phyloP scores from a whole-genome alignment of 2,113 vertebrate genomes.

The Cynopterus brachyotis region DNA sequence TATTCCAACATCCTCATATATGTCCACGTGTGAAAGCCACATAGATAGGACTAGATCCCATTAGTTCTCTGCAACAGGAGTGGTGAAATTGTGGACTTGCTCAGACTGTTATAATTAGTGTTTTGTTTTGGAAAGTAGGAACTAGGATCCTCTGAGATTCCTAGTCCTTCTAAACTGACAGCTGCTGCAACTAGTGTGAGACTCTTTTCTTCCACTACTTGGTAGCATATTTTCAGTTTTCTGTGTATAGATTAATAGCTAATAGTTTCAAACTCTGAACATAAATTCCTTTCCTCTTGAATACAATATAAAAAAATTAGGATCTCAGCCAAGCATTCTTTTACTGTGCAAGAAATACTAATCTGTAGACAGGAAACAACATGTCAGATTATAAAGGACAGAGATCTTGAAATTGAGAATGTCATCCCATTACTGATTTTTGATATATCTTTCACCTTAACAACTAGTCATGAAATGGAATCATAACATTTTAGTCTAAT shows the following conservation, averaged over 20 bases:
- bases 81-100: not conserved
- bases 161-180: not conserved
- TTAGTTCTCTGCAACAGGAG: not conserved
- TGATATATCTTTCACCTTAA: not conserved
- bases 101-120: not conserved
- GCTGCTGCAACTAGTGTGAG: not conserved
- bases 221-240: not conserved
- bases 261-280: not conserved
- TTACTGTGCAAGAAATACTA: conserved; percentile 46
- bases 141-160: not conserved
- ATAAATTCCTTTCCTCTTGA: conserved; percentile 46
- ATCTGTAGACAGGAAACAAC: conserved; percentile 43
- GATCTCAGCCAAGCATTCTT: conserved; percentile 36
- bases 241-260: not conserved
- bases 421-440: not conserved
- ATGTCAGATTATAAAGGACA: conserved; percentile 42
- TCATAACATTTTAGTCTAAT: not conserved
- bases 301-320: conserved; percentile 21
- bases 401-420: conserved; percentile 35
- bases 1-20: not conserved
- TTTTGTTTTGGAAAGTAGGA: not conserved
- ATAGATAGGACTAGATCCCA: not conserved
- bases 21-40: not conserved
- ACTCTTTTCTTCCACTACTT: not conserved
- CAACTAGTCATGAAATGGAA: not conserved